Base-by-base conservation (phyloP, 2,113 vertebrate genomes). In the Gallinago media region DNA sequence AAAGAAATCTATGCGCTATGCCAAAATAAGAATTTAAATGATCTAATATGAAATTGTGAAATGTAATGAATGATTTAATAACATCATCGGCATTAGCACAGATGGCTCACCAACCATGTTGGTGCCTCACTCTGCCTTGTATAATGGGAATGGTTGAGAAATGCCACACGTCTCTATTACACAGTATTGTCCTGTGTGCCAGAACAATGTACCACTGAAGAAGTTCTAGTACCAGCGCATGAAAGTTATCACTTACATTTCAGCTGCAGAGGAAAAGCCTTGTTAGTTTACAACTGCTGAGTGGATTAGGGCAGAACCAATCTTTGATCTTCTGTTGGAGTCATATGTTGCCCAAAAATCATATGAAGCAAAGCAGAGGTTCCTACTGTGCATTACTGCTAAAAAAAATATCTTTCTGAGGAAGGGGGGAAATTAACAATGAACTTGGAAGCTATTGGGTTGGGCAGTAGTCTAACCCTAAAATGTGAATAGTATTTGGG, bases 11-110 rank as follows among this genome's bases (percentile, higher is more conserved):
- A 63, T 22, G 20, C 62, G 40, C 27, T 76, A 75, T 89, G 68
- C 85, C 74, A 92, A 96, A 97, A 82, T 58, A 92, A 79, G 29
- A 86, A 94, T 88, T 95, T 36, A 86, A 95, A 89, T 94, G 29
- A 56, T 83, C 78, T 86, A 82, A 77, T 93, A 90, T 50, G 63
- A 95, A 96, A 95, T 95, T 67, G 36, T 85, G 91, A 76, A 95
- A 76, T 83, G 47, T 17, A 46, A 90, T 95, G 84, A 97, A 97
- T 97, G 92, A 94, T 97, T 97, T 96, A 97, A 71, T 95, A 96
- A 65, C 42, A 83, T 77, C 44, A 75, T 89, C 19, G 34, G 31
- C 92, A 91, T 92, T 95, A 89, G 74, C 79, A 94, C 96, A 98
- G 97, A 97, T 97, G 97, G 96, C 79, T 76, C 52, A 62, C 87